These are phyloP conservation scores for Cantharis nigra DNA, from an alignment of 2,888 invertebrate species.

Conservation along the genomic window DNA sequence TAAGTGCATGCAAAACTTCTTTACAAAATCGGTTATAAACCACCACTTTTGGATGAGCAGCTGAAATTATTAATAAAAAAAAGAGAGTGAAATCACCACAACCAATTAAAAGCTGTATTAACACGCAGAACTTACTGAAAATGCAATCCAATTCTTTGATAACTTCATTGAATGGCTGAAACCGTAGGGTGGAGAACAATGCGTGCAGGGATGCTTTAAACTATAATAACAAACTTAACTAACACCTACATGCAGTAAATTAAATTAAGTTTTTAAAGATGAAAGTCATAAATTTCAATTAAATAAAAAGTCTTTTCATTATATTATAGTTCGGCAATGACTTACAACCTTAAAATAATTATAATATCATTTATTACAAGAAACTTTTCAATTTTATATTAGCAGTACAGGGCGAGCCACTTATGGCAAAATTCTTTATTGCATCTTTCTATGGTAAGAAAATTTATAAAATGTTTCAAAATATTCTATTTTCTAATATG, in stretches of 20 bases:
- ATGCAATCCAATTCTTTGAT: slow-evolving; percentile 79
- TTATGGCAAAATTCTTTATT: not conserved
- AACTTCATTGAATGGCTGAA: slow-evolving; percentile 93
- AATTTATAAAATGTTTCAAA: not conserved
- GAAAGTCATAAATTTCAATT: not conserved
- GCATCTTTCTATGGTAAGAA: too few species aligned
- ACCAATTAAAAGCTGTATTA: slow-evolving; percentile 26
- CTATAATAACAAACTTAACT: slow-evolving; percentile 58
- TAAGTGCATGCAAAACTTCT: not conserved
- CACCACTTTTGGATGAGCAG: not conserved
- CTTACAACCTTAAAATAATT: not conserved
- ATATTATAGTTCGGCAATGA: not conserved
- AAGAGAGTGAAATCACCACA: slow-evolving; percentile 1
- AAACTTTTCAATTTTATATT: not conserved
- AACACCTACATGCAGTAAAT: slow-evolving; percentile 46
- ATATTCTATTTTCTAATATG: too few species aligned
- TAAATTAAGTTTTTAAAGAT: not conserved
- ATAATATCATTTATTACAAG: not conserved
- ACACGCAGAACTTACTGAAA: slow-evolving; percentile 75
- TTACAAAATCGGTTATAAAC: not conserved
- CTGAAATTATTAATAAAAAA: not conserved
- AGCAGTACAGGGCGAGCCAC: not conserved
- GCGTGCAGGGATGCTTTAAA: slow-evolving; percentile 71
- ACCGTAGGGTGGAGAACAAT: slow-evolving; percentile 95
- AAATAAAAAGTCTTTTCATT: not conserved